These are phyloP conservation scores for Homarus americanus DNA, from an alignment of 1,140 invertebrate species.

Conservation along the genomic window DNA sequence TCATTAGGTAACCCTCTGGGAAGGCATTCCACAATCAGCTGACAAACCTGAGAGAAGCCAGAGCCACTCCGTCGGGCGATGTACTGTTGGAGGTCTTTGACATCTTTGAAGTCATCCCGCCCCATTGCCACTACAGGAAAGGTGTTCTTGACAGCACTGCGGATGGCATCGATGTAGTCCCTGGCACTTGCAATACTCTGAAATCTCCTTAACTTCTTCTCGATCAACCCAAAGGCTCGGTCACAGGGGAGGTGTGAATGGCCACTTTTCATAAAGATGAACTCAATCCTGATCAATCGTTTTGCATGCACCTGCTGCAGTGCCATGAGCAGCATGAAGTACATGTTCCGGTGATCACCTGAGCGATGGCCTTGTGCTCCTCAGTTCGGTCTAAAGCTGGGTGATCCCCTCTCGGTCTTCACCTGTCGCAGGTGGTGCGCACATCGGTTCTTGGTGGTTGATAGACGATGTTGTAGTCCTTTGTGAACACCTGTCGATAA, in stretches of 20 bases:
- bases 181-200: neutral
- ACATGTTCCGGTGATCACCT: neutral
- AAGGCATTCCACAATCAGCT: too few species aligned
- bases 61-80: neutral
- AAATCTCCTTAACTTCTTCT: neutral
- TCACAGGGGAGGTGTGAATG: conserved; percentile 16
- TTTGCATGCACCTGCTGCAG: neutral
- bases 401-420: neutral
- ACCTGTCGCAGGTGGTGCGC: neutral
- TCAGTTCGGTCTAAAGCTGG: neutral
- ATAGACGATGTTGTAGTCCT: conserved; percentile 8
- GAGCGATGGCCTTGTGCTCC: neutral
- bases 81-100: neutral
- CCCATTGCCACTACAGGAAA: neutral
- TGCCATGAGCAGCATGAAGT: neutral
- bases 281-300: neutral
- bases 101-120: too few species aligned
- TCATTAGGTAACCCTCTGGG: neutral
- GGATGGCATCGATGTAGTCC: neutral
- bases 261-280: too few species aligned
- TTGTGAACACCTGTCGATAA: neutral
- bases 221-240: neutral
- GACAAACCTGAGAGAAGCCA: neutral
- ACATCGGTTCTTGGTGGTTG: conserved; percentile 11
- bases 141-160: neutral